Evolutionary conservation across 2,888 invertebrate genomes (phyloP), one percentile per base, ranked within the genome.

Genomic region (Coelopa pilipes): DNA sequence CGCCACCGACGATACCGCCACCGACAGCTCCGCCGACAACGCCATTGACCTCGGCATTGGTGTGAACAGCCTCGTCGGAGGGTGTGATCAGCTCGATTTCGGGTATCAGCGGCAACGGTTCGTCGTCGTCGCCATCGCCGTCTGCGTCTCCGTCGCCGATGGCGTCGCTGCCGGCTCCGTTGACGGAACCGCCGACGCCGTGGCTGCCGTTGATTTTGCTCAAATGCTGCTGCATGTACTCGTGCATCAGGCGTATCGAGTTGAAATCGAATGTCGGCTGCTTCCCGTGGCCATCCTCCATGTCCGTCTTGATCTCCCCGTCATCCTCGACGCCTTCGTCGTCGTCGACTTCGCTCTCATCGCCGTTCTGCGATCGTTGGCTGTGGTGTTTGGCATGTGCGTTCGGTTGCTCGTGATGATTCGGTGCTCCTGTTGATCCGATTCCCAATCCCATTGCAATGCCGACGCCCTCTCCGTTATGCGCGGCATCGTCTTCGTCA

Each of bases 51-150:
- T 53, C 12, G 24, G 65, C 34, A 34, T 34, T 34, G 34, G 34
- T 34, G 34, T 34, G 34, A 34, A 34, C 34, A 34, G 34, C 34
- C 24, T 86, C 86, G 47, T 87, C 87, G 17, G 83, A 82, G 47
- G 87, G 86, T 45, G 87, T 87, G 45, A 86, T 81, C 3, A 87
- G 76, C 75, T 87, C 86, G 15, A 87, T 86, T 77, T 87, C 87
- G 3, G 87, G 87, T 80, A 87, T 87, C n/a, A 87, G 75, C 1
- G 87, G 87, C 76, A 86, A 75, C n/a, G 82, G 79, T 75, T 85
- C 84, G 49, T 85, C 87, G 73, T 84, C 86, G 45, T 85, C 84
- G 1, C 81, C 83, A 9, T 82, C 81, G 11, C 78, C 81, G 10
- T 74, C 80, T n/a, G n/a, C 84, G 1, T 80, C 83, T 7, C 82